Base-by-base conservation (phyloP, 1,140 invertebrate species). In the Cotesia vestalis region DNA sequence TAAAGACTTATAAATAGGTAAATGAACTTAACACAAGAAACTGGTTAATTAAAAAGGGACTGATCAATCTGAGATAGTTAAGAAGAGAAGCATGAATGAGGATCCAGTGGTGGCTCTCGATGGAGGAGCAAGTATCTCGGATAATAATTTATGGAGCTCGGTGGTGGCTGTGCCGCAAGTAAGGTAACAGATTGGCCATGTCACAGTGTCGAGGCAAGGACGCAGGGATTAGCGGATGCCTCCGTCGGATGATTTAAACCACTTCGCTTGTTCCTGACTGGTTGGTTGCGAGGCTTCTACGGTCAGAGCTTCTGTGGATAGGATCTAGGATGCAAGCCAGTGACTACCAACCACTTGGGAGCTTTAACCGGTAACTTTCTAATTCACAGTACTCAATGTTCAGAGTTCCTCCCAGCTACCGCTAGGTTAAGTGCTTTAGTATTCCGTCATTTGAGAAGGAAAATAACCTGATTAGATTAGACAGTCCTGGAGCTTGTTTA, bases 151-250 rank as follows among this genome's bases (percentile, higher is more conserved):
- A 76, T 76, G 75, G 75, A 73, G 61, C 68, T 73, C 34, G 52
- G 69, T 46, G 60, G 64, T 76, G 36, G 63, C 66, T 57, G 75
- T 46, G 11, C 72, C 66, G 61, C 75, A 76, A 76, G 75, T 73
- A 76, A 73, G 69, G 75, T 76, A 76, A 76, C 75, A 76, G 75
- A 76, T 76, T 76, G 75, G 72, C 64, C 66, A 51, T 76, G 75
- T 76, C 75, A 75, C 66, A 66, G 55, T 53, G 74, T 68, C 66
- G 72, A 20, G 73, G 75, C 66, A 72, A 72, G 75, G 69, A 73
- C 75, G 75, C 67, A 52, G 72, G 75, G 75, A 76, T 76, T 76
- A 73, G 55, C 64, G 60, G 70, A 61, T 60, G 20, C 36, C 36
- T 36, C 59, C 53, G 71, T 67, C 34, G 64, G 75, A 76, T 76